phyloP scores from a whole-genome alignment of 2,113 vertebrate species.

The Sitta europaea region DNA sequence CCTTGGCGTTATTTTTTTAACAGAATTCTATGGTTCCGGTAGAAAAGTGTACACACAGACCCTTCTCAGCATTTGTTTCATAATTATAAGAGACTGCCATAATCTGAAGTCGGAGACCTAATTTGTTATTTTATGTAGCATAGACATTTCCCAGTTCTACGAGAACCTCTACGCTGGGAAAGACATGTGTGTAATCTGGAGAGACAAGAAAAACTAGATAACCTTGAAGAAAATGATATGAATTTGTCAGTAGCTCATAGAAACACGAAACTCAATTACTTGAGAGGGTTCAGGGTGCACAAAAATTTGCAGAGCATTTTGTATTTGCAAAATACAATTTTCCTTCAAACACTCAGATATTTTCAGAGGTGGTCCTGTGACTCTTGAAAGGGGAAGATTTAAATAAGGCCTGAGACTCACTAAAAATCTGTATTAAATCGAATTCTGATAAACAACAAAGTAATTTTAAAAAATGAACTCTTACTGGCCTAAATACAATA shows the following conservation, averaged over 20 bases:
- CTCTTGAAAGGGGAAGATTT: not conserved
- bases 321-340: not conserved
- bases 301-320: not conserved
- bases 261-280: not conserved
- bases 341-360: not conserved
- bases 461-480: not conserved
- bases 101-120: not conserved
- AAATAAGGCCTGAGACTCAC: not conserved
- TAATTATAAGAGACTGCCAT: not conserved
- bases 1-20: not conserved
- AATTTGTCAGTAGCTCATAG: not conserved
- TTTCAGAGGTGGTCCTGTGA: not conserved
- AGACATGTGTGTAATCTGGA: not conserved
- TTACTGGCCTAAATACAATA: not conserved
- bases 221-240: not conserved
- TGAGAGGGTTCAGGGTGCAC: not conserved
- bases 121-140: accelerated
- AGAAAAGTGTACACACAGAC: not conserved
- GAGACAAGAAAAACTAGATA: not conserved
- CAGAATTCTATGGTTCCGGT: not conserved
- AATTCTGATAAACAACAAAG: not conserved
- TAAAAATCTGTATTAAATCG: not conserved
- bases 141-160: not conserved
- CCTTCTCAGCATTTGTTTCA: not conserved
- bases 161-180: not conserved